Evolutionary conservation across 2,113 vertebrate genomes (phyloP), one percentile per base, ranked within the genome.

Genomic region (Prionailurus viverrinus): DNA sequence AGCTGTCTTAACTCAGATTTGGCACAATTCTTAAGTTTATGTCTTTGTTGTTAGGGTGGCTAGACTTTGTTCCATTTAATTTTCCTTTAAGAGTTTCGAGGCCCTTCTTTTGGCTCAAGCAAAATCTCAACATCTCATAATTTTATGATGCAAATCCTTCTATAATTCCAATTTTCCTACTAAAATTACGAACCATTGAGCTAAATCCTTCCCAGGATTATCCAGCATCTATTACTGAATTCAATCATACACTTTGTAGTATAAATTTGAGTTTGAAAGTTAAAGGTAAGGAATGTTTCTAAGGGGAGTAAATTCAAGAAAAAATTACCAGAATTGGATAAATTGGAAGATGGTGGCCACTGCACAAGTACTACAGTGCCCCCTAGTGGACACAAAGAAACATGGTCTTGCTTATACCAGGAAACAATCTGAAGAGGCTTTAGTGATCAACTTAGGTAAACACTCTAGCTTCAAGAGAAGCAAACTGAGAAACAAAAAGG

Each of bases 321-420:
- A 58, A 58, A 76, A 19, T 66, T n/a, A 65, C 39, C 10, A 63
- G 74, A 88, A 65, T 41, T 71, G 27, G 41, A 39, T 55, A 36
- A 78, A 90, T 6, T 78, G 39, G 51, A 97, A 91, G 92, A 92
- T 51, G n/a, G 76, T 29, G 31, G 69, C 95, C 86, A 93, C 95
- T 96, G 87, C 58, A 69, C 48, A 89, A 78, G 87, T 97, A 78
- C 94, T 96, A 96, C 61, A 97, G 97, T 97, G 95, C 97, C 98
- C 97, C 83, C 98, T 98, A 94, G 98, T 97, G 98, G 98, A 85
- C 74, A 81, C 11, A 19, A 91, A 16, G 61, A 69, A 90, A 74
- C 48, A 73, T n/a, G 27, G 78, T 29, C 78, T 86, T 41, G 48
- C 83, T 96, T 83, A 36, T 39, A 58, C 25, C 68, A 83, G 74